phyloP scores from a whole-genome alignment of 2,113 vertebrate genomes.

The Condylura cristata region DNA sequence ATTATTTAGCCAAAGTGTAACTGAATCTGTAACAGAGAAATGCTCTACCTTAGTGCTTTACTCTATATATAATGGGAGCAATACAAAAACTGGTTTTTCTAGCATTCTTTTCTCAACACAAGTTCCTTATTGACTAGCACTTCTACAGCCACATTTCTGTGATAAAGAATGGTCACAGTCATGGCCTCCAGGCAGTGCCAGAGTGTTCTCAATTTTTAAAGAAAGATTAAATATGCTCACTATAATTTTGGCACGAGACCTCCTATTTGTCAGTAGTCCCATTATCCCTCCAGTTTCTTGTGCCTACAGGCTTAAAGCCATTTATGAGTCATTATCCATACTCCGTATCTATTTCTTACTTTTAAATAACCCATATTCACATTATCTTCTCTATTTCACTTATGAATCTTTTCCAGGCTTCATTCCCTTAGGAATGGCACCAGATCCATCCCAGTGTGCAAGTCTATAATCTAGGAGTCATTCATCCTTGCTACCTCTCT shows the following conservation, averaged over 20 bases:
- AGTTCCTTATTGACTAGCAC: neutral
- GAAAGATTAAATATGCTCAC: neutral
- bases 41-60: neutral
- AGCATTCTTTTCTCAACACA: neutral
- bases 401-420: neutral
- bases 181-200: neutral
- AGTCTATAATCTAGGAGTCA: neutral
- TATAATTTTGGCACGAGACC: neutral
- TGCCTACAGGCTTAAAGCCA: neutral
- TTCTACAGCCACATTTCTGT: neutral
- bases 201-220: constrained; percentile 27
- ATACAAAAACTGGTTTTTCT: neutral
- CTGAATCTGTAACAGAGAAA: neutral
- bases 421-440: neutral
- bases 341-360: neutral
- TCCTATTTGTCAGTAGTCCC: neutral
- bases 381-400: neutral
- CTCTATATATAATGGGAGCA: neutral
- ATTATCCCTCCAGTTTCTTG: neutral
- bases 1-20: neutral
- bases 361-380: neutral
- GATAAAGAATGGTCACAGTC: neutral
- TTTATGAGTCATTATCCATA: neutral
- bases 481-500: neutral
- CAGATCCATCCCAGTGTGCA: neutral